Evolutionary conservation across 2,797 vertebrate genomes (phyloP).

Genomic region (Rhinella marina): DNA sequence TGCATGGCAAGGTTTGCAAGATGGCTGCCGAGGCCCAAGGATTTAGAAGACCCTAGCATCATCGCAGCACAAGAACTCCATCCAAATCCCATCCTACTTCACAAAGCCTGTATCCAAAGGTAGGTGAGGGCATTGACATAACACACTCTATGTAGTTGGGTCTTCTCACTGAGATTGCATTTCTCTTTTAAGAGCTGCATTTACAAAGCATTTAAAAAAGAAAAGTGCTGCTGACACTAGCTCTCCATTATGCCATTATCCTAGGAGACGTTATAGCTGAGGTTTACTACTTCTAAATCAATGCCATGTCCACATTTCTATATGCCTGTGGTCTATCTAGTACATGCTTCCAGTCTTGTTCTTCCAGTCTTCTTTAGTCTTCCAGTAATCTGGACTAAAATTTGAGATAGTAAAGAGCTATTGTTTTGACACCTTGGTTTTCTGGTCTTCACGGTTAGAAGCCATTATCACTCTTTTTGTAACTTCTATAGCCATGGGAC

Average conservation of each 20-base stretch:
- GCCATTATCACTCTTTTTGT: too few relatives aligned
- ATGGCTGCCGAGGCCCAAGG: not conserved
- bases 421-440: not conserved
- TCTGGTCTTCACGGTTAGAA: not conserved
- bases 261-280: not conserved
- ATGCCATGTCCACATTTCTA: not conserved
- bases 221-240: not conserved
- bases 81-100: too few relatives aligned
- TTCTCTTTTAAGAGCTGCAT: not conserved
- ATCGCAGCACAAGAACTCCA: not conserved
- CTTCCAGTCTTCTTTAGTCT: too few relatives aligned
- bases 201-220: not conserved
- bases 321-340: not conserved
- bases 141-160: not conserved
- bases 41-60: not conserved
- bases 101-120: not conserved
- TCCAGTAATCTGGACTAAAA: not conserved
- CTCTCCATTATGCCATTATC: not conserved
- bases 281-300: too few relatives aligned
- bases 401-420: not conserved
- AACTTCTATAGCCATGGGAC: too few relatives aligned
- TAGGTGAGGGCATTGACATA: not conserved
- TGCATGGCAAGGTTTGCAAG: not conserved
- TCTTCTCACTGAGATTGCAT: not conserved
- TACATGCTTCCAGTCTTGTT: not conserved